Percentiles rank a stretch among this genome's conserved stretches.
Evolutionary conservation across 2,888 invertebrate species (phyloP).

Genomic region (Hermaeophaga mercurialis): DNA sequence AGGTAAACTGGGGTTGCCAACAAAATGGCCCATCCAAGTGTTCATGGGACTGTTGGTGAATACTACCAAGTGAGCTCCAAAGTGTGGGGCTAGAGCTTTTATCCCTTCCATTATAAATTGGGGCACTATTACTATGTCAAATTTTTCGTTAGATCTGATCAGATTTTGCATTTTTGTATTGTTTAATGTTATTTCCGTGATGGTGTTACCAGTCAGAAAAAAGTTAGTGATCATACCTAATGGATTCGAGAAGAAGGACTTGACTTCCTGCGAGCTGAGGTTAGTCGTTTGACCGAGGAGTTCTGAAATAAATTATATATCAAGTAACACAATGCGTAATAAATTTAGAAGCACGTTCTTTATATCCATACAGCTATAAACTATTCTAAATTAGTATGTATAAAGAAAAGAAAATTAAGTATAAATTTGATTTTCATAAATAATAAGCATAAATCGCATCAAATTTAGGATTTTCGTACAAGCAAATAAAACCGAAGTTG

Average conservation of each 20-base stretch:
- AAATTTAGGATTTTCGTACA: too few relatives aligned
- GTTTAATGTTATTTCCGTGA: not conserved
- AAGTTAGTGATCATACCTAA: not conserved
- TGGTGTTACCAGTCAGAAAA: not conserved
- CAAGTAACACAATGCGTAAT: too few relatives aligned
- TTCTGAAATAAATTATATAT: not conserved
- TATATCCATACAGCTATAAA: too few relatives aligned
- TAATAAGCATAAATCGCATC: too few relatives aligned
- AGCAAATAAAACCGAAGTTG: too few relatives aligned
- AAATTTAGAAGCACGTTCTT: too few relatives aligned
- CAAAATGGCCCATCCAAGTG: conserved; percentile 57
- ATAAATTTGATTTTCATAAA: too few relatives aligned
- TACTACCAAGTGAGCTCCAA: conserved; percentile 52
- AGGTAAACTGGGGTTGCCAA: conserved; percentile 58
- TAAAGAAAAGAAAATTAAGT: too few relatives aligned
- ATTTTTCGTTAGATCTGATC: conserved; percentile 50
- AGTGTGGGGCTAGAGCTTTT: conserved; percentile 53
- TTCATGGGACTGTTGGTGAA: conserved; percentile 57
- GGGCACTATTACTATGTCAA: conserved; percentile 58
- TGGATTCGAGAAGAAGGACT: not conserved
- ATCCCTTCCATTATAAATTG: conserved; percentile 60
- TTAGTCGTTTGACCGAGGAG: not conserved
- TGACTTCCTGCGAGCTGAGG: not conserved
- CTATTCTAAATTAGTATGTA: too few relatives aligned
- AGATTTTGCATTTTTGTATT: conserved; percentile 48